Evolutionary conservation across 2,888 invertebrate species (phyloP), one percentile per base, ranked within the genome.

Genomic region (Parnassius apollo): DNA sequence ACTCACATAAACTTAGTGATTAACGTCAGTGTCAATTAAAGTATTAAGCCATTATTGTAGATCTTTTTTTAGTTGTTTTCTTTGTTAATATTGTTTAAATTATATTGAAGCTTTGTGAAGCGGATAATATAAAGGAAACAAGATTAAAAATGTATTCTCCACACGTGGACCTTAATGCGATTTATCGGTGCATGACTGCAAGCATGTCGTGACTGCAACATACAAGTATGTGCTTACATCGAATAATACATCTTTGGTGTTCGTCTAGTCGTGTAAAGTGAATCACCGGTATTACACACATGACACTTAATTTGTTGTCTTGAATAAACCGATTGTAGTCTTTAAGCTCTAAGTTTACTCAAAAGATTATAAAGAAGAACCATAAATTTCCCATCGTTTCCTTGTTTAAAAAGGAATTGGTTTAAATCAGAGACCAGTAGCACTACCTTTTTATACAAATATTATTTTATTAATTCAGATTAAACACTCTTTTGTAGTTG

Each of bases 101-200:
- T 69, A 68, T 70, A 68, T 68, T 72, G 71, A 71, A 73, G 72
- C 68, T 83, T 82, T 77, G 83, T 81, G 80, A 83, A 81, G 80
- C 74, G 81, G 83, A 83, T 86, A 85, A 85, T 87, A 83, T 84
- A 88, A 85, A 86, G 86, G 86, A 87, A 89, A 90, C 87, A 86
- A 85, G 91, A 91, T 91, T 91, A 91, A 90, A 91, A 89, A 89
- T 89, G 84, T 88, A 91, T 90, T 88, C 90, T 73, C 78, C 77
- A 84, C 90, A 91, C 91, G 91, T 90, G 89, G 85, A 82, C 84
- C 78, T 82, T 90, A 90, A 90, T 88, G 86, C 89, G 87, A 90
- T 90, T 90, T 90, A 88, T 90, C 85, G 85, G 83, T 80, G 85
- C 82, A 80, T n/a, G n/a, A n/a, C n/a, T n/a, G n/a, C 82, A 82